Conservation (phyloP, 2,113 vertebrate genomes). For the Naja naja region DNA sequence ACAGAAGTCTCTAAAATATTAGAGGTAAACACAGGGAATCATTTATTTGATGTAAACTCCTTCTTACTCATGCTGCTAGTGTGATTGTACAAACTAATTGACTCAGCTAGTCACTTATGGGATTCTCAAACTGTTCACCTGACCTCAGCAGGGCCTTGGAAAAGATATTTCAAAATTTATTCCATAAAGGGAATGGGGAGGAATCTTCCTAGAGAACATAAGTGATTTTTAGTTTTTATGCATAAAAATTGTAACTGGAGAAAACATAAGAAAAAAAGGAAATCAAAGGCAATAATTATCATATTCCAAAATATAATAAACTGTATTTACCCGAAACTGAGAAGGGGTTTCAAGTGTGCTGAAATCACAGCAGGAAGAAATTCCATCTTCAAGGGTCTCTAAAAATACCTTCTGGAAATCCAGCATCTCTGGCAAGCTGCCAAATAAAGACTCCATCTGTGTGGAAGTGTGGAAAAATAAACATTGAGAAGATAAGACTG, state of each 20-base stretch:
- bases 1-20: not conserved
- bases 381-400: slow-evolving; percentile 92
- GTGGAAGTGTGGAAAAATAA: not conserved
- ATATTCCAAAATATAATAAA: not conserved
- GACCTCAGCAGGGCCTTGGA: not conserved
- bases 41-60: not conserved
- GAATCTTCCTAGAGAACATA: not conserved
- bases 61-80: not conserved
- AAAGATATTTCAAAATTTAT: not conserved
- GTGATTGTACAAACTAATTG: not conserved
- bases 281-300: not conserved
- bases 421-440: slow-evolving; percentile 95
- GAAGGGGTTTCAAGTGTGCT: slow-evolving; percentile 86
- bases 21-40: not conserved
- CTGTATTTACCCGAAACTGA: slow-evolving; percentile 85
- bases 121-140: not conserved
- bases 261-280: not conserved
- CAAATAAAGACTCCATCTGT: slow-evolving; percentile 97
- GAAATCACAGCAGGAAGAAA: slow-evolving; percentile 88
- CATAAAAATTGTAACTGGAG: not conserved
- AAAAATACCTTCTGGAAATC: slow-evolving; percentile 97
- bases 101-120: not conserved
- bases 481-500: not conserved
- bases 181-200: not conserved
- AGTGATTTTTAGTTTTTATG: slow-evolving; percentile 15